Evolutionary conservation across 2,113 vertebrate genomes (phyloP), one percentile per base, ranked within the genome.

Genomic region (Ramphastos sulfuratus): DNA sequence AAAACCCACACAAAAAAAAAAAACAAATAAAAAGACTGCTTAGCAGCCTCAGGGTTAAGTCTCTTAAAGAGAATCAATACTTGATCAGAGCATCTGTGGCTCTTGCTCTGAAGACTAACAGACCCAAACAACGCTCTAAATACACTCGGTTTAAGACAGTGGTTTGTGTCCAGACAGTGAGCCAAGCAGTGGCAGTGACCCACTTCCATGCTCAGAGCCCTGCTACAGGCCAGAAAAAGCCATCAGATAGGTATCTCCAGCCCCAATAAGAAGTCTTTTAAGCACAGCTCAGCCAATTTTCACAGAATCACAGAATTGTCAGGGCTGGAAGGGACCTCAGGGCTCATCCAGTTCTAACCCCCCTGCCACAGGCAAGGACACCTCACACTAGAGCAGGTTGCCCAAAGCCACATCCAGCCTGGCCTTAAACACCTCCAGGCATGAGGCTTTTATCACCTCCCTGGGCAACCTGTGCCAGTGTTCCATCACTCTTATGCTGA

Each of bases 1-100:
- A 14, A 9, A 17, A 46, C 15, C 27, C 77, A 58, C 91, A 89
- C 82, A 74, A 10, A 63, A 66, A 91, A 69, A 91, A 89, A 84
- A 74, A 10, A 66, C 66, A 91, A 73, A 50, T 37, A 46, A 71
- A 77, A 64, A 94, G 92, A 73, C 94, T 33, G 95, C 94, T 93
- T 82, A 92, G 85, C 95, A 96, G 95, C 1, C 93, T 30, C 28
- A 48, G 72, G 90, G 27, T 58, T 28, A 71, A 79, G 23, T 54
- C n/a, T 77, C 66, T 78, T 64, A 69, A 50, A 55, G 46, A 91
- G 37, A 63, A 66, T 31, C 72, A 31, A 4, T 27, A 30, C 61
- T 35, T 28, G 84, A 74, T 37, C 61, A 69, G 37, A 73, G 39
- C 58, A 1, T 1, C 3, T 14, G 23, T 4, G 3, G 33, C 89